phyloP scores from a whole-genome alignment of 2,797 vertebrate genomes.

The Diglossa cyanea region DNA sequence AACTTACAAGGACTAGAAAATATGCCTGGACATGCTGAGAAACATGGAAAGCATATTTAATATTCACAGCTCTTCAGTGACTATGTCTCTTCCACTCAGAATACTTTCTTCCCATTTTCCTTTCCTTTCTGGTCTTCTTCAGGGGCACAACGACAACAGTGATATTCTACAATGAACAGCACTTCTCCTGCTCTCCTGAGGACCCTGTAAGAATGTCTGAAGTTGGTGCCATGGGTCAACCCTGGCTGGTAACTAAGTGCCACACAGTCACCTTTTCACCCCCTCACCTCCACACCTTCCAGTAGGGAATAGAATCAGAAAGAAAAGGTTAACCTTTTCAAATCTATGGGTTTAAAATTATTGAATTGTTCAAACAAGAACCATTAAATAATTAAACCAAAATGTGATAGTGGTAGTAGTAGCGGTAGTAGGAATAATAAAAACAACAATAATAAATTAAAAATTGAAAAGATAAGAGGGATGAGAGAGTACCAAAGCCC shows the following conservation, averaged over 20 bases:
- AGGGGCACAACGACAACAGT: not conserved
- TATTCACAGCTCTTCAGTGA: not conserved
- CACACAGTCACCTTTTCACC: not conserved
- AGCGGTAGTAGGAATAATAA: accelerated
- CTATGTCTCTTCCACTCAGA: not conserved
- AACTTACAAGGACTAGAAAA: constrained; percentile 11
- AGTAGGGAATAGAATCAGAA: not conserved
- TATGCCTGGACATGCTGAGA: constrained; percentile 38
- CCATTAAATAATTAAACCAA: not conserved
- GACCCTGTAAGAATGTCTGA: not conserved
- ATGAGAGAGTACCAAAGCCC: not conserved
- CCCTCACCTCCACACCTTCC: not conserved
- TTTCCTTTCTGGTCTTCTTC: not conserved
- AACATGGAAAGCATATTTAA: constrained; percentile 45
- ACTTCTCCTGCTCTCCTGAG: not conserved
- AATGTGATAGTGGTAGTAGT: too few species aligned
- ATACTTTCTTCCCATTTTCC: not conserved
- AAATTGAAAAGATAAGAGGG: too few species aligned
- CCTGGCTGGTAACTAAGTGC: not conserved
- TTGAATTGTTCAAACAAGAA: not conserved
- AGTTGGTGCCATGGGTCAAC: not conserved
- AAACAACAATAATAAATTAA: accelerated
- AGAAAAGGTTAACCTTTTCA: not conserved
- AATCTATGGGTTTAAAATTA: not conserved
- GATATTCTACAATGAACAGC: not conserved